Evolutionary conservation across 2,888 invertebrate species (phyloP), one percentile per base, ranked within the genome.

Genomic region (Agrotis segetum): DNA sequence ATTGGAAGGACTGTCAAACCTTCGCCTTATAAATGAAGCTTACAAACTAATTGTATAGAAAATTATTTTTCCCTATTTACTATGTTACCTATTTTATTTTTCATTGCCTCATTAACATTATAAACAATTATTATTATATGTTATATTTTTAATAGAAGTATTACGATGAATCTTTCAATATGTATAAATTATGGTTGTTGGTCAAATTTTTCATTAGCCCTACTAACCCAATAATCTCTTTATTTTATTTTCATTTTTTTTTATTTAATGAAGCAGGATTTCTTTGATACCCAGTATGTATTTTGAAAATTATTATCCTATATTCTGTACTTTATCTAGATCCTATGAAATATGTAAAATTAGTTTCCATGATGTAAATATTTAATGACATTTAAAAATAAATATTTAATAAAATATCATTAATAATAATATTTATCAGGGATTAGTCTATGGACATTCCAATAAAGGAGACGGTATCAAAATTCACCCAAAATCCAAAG

Each of bases 291-390:
- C 64, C 58, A 69, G 44, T 59, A 59, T 73, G n/a, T 73, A 59
- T 71, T 81, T 67, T 64, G 24, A 19, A 70, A 75, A 67, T 52
- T 67, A 50, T 60, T 52, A 52, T 64, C 52, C n/a, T 55, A 50
- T 58, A 52, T 55, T 71, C 69, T 61, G 24, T 58, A 65, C 55
- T 64, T 55, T 47, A 19, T 13, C 21, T 75, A 77, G 67, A 76
- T 70, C 66, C 70, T 82, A 77, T 64, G 16, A 69, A 73, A 77
- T 69, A 67, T 64, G 29, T 73, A 67, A 56, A 40, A 61, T 69
- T 72, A 65, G 49, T 75, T 69, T 74, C 56, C 78, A 81, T 67
- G 46, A n/a, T 83, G 78, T 83, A 83, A 78, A 76, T 83, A 75
- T 68, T 77, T 69, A 75, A 75, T 78, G 77, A 83, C 72, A 78